Conservation (phyloP, 2,797 vertebrate species). For the Hozukius guyotensis region DNA sequence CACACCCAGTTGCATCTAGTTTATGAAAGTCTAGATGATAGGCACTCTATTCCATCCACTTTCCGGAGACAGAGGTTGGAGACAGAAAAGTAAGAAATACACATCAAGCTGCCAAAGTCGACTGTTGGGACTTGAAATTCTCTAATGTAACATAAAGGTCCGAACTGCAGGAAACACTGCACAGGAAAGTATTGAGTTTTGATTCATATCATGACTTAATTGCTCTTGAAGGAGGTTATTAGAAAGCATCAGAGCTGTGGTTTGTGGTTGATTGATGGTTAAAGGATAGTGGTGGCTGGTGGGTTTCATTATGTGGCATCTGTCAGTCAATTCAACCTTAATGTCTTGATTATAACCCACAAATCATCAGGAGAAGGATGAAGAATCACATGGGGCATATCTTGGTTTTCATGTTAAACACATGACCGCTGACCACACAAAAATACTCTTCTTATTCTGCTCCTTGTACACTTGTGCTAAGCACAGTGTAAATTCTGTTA, state of each 20-base stretch:
- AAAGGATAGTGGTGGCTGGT: neutral
- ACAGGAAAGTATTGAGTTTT: constrained; percentile 10
- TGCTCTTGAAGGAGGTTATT: constrained; percentile 29
- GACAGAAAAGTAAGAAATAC: constrained; percentile 57
- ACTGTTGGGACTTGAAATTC: constrained; percentile 37
- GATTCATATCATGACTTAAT: constrained; percentile 31
- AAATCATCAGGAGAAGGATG: neutral
- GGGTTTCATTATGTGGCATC: constrained; percentile 6
- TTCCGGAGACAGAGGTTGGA: constrained; percentile 64
- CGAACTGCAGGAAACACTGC: constrained; percentile 33
- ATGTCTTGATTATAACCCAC: neutral
- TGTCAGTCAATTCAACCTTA: constrained; percentile 21
- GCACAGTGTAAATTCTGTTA: constrained; percentile 13
- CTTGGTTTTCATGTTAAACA: neutral
- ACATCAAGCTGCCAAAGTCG: constrained; percentile 38
- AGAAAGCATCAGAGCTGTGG: constrained; percentile 6
- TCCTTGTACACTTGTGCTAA: neutral
- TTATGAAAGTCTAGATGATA: constrained; percentile 68
- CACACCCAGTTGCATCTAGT: constrained; percentile 53
- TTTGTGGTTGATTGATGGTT: constrained; percentile 24
- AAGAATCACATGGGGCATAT: neutral
- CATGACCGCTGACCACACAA: neutral
- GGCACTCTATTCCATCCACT: constrained; percentile 66
- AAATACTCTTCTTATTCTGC: neutral
- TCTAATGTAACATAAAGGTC: constrained; percentile 53